Evolutionary conservation across 2,113 vertebrate species (phyloP).

Genomic region (Mesitornis unicolor): DNA sequence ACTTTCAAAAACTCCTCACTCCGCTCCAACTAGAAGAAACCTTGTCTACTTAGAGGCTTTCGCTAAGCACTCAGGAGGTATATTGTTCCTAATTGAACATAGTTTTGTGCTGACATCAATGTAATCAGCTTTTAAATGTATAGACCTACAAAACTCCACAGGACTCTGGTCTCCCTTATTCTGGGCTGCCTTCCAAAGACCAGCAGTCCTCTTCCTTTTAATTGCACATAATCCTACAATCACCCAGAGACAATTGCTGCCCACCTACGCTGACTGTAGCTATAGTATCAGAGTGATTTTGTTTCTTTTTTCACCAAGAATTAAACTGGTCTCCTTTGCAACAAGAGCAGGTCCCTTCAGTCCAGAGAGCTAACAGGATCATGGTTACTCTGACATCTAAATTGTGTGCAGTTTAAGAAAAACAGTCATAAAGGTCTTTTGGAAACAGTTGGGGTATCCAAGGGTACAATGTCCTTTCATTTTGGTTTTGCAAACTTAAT

Average conservation of each 20-base stretch:
- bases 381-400: not conserved
- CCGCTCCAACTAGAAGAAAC: not conserved
- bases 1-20: not conserved
- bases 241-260: not conserved
- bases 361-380: accelerated
- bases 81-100: not conserved
- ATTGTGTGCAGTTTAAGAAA: not conserved
- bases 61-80: not conserved
- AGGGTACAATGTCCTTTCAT: not conserved
- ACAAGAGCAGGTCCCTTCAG: not conserved
- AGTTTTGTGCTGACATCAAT: not conserved
- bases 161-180: not conserved
- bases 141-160: not conserved
- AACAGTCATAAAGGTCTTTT: not conserved
- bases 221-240: not conserved
- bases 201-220: not conserved
- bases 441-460: not conserved
- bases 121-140: not conserved
- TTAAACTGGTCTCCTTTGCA: not conserved
- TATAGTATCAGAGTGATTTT: not conserved
- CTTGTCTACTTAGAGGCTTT: not conserved
- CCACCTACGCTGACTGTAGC: not conserved
- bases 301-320: not conserved
- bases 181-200: not conserved
- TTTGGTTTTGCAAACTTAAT: not conserved